These are phyloP conservation scores for Opisthograptis luteolata DNA, from an alignment of 2,888 invertebrate genomes.

Conservation along the genomic window DNA sequence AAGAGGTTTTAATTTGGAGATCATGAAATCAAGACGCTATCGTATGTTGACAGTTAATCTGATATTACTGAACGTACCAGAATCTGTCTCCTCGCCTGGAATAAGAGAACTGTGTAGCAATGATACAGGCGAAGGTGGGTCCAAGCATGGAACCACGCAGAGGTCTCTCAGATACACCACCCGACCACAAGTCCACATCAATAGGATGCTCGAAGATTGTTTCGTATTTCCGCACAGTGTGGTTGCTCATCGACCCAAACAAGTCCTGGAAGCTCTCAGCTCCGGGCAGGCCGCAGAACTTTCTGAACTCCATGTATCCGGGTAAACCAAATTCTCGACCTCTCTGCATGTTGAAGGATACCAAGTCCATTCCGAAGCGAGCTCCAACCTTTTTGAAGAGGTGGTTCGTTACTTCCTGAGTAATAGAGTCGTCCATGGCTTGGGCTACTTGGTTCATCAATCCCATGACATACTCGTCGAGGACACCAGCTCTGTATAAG, in stretches of 20 bases:
- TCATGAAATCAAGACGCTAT: neutral
- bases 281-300: constrained; percentile 93
- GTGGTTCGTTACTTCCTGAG: constrained; percentile 95
- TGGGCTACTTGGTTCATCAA: constrained; percentile 97
- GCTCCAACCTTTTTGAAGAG: constrained; percentile 93
- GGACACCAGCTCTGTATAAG: constrained; percentile 94
- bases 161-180: constrained; percentile 95
- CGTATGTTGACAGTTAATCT: neutral
- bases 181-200: constrained; percentile 97
- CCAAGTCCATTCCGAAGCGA: constrained; percentile 94
- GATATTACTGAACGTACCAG: constrained; percentile 83
- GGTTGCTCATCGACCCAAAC: constrained; percentile 94
- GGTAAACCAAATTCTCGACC: constrained; percentile 96
- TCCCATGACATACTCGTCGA: constrained; percentile 97
- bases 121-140: constrained; percentile 96
- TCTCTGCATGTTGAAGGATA: constrained; percentile 96
- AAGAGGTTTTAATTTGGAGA: neutral
- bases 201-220: constrained; percentile 95
- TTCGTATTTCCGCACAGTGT: constrained; percentile 92
- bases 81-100: constrained; percentile 95
- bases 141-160: constrained; percentile 96
- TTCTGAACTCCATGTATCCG: constrained; percentile 96
- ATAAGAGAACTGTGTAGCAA: constrained; percentile 96
- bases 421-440: constrained; percentile 97
- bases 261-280: constrained; percentile 91